These are phyloP conservation scores for Sminthurides aquaticus DNA, from an alignment of 2,888 invertebrate species.

Conservation along the genomic window DNA sequence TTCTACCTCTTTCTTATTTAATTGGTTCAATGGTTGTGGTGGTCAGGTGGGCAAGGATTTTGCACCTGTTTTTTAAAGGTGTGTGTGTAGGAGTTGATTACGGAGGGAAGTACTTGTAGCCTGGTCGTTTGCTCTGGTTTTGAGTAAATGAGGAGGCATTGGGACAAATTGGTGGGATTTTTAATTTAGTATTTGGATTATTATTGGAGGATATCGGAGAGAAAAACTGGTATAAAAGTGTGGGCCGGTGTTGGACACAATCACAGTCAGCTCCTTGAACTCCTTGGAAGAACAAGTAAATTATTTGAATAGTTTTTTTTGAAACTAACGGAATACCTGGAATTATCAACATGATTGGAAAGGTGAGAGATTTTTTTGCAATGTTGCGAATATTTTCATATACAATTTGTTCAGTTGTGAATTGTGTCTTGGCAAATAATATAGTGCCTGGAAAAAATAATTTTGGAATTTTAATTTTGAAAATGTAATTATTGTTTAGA, in stretches of 20 bases:
- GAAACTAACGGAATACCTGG: too few species aligned
- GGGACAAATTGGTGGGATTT: too few species aligned
- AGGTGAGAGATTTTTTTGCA: background rate
- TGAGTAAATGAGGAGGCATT: too few species aligned
- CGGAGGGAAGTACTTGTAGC: too few species aligned
- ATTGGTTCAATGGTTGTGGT: background rate
- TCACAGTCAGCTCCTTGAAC: background rate
- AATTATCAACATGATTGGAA: slow-evolving; percentile 5
- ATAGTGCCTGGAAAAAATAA: background rate
- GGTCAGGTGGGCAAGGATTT: background rate
- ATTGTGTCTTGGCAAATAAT: background rate
- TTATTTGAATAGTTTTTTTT: too few species aligned
- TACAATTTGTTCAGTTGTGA: background rate
- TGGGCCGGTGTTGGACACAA: background rate
- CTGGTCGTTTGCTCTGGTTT: too few species aligned
- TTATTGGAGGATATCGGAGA: too few species aligned
- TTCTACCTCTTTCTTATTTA: background rate
- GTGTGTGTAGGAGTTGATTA: too few species aligned
- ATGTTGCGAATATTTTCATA: too few species aligned
- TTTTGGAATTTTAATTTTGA: background rate
- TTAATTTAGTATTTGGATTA: too few species aligned
- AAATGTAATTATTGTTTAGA: slow-evolving; percentile 9
- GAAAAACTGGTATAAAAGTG: background rate
- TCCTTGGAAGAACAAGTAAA: background rate
- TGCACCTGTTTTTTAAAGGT: background rate